Evolutionary conservation across 2,113 vertebrate genomes (phyloP).

Genomic region (Pimephales promelas): DNA sequence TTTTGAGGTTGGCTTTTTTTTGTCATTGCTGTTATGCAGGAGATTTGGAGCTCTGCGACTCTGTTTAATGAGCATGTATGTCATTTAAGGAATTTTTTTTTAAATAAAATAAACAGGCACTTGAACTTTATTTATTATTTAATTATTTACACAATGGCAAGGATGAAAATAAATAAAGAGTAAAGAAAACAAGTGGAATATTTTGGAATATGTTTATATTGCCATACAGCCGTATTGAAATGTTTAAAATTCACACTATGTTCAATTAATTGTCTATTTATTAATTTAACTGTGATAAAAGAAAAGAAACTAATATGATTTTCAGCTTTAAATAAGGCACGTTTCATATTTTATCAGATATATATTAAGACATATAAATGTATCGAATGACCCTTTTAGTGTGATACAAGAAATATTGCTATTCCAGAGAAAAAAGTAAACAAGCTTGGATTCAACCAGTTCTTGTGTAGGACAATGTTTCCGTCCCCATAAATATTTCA

Average conservation of each 20-base stretch:
- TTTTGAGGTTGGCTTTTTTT: not conserved
- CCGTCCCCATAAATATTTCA: conserved; percentile 61
- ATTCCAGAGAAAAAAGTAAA: conserved; percentile 58
- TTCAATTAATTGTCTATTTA: not conserved
- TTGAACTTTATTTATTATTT: not conserved
- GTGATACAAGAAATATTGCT: not conserved
- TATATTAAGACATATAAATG: not conserved
- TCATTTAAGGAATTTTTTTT: not conserved
- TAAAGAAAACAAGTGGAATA: not conserved
- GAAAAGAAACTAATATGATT: not conserved
- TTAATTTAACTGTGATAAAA: not conserved
- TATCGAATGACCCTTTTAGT: not conserved
- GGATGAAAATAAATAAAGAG: not conserved
- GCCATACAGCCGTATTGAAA: not conserved
- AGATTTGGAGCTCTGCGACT: not conserved
- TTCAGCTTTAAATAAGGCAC: not conserved
- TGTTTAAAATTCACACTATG: not conserved
- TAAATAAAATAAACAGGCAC: not conserved
- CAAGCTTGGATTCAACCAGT: conserved; percentile 37
- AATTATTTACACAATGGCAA: not conserved
- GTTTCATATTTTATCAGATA: not conserved
- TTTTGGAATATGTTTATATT: not conserved
- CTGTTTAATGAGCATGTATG: not conserved
- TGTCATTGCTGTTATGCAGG: not conserved
- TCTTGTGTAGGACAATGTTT: conserved; percentile 29